Evolutionary conservation across 2,888 invertebrate species (phyloP).

Genomic region (Phalera bucephala): DNA sequence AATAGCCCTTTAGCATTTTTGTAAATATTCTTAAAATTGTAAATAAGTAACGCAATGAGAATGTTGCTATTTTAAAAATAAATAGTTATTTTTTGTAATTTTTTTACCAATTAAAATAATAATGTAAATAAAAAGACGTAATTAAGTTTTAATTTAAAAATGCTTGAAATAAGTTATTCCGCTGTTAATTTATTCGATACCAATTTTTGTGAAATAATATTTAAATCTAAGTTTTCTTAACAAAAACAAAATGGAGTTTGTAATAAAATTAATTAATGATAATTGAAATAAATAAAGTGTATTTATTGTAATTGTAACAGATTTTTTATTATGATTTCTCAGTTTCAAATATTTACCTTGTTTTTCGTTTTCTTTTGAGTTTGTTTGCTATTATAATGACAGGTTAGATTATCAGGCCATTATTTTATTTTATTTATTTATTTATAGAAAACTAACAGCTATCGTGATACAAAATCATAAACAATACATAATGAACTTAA

Average conservation of each 20-base stretch:
- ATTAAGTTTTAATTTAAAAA: slow-evolving; percentile 45
- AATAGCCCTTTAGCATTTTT: slow-evolving; percentile 45
- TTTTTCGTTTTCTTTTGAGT: too few relatives aligned
- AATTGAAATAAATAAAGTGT: slow-evolving; percentile 68
- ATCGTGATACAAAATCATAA: too few relatives aligned
- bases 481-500: too few relatives aligned
- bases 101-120: slow-evolving; percentile 39
- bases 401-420: too few relatives aligned
- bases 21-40: slow-evolving; percentile 44
- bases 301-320: slow-evolving; percentile 70
- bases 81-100: slow-evolving; percentile 16
- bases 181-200: slow-evolving; percentile 58
- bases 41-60: slow-evolving; percentile 26
- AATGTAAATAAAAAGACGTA: slow-evolving; percentile 47
- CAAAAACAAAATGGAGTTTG: background rate
- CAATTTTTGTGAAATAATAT: slow-evolving; percentile 21
- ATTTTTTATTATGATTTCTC: slow-evolving; percentile 41
- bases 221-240: slow-evolving; percentile 3
- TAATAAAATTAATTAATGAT: slow-evolving; percentile 54
- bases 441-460: too few relatives aligned
- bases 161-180: slow-evolving; percentile 41
- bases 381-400: too few relatives aligned
- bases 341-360: slow-evolving; percentile 28
- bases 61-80: slow-evolving; percentile 1
- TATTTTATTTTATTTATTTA: too few relatives aligned